A percentile compares a stretch with the other conserved stretches of the same genome.
phyloP scores from a whole-genome alignment of 2,797 vertebrate species.

The Streptopelia turtur region DNA sequence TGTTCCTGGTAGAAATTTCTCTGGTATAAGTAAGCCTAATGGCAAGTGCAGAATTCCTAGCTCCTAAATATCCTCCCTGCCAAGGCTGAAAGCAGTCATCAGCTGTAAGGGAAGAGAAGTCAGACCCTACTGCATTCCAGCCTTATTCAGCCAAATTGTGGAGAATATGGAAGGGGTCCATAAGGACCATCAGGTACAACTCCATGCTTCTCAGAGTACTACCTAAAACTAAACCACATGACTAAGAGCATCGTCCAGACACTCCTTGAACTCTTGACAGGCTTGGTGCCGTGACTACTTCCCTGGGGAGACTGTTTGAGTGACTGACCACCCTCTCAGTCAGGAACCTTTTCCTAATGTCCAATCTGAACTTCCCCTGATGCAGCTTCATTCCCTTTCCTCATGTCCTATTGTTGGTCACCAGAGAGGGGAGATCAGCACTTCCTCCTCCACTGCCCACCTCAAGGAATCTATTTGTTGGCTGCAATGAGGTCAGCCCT shows the following conservation, averaged over 20 bases:
- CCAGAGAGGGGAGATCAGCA: background rate
- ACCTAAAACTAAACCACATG: background rate
- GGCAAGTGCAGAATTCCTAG: background rate
- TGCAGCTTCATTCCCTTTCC: background rate
- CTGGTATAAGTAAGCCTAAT: background rate
- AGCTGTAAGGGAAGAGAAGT: background rate
- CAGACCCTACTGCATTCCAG: background rate
- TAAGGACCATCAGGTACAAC: accelerated
- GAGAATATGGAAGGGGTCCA: background rate
- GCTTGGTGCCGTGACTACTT: background rate
- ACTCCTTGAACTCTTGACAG: background rate
- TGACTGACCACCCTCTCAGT: background rate
- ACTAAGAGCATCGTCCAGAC: background rate
- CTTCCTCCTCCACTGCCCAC: accelerated
- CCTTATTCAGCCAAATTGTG: background rate
- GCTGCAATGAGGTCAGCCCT: background rate
- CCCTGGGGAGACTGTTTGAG: background rate
- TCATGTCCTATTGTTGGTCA: accelerated
- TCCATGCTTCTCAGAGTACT: background rate
- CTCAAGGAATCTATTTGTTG: background rate
- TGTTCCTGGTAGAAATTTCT: background rate
- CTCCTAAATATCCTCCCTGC: background rate
- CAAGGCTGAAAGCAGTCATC: background rate
- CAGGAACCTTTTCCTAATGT: background rate
- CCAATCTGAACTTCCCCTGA: background rate